Evolutionary conservation across 2,113 vertebrate species (phyloP), one percentile per base, ranked within the genome.

Genomic region (Fregata magnificens): DNA sequence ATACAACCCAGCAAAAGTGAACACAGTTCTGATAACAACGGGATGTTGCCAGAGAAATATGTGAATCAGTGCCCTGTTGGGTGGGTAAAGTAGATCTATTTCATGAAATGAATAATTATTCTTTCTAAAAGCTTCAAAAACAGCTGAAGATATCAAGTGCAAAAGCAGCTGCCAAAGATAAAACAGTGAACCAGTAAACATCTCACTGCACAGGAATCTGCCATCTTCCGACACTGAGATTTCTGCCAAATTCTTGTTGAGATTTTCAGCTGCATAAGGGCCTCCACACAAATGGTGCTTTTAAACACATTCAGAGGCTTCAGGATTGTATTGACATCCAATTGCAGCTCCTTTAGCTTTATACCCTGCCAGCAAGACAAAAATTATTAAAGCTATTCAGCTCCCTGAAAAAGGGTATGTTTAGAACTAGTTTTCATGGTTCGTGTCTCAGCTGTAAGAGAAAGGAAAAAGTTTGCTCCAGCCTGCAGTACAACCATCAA

Each of bases 131-230:
- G 94, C 85, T 95, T 97, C 96, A 96, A 97, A 97, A 95, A 38
- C 83, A 95, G 95, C 94, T 96, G 92, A 97, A 96, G 84, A 82
- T 88, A 96, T 92, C 94, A 97, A 96, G 81, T 80, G 94, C 76
- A 89, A 95, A 92, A 95, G 82, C 85, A 88, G 93, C 81, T 93
- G 95, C 96, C 96, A 96, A 93, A 97, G 97, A 98, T 96, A 97
- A 98, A 97, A 94, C 90, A 90, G 88, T 56, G 95, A 95, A 92
- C 79, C 61, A 63, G 93, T 86, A 96, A 97, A 98, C 97, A 98
- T 97, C 98, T 98, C 98, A 97, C 78, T 96, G 96, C 90, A 86
- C 97, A 98, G 98, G 98, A 99, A 99, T 99, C 98, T 98, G 97
- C 97, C 97, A 98, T 99, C 98, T 98, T 98, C 96, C 58, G 20